Evolutionary conservation across 1,140 invertebrate species (phyloP), one percentile per base, ranked within the genome.

Genomic region (Coptotermes formosanus): DNA sequence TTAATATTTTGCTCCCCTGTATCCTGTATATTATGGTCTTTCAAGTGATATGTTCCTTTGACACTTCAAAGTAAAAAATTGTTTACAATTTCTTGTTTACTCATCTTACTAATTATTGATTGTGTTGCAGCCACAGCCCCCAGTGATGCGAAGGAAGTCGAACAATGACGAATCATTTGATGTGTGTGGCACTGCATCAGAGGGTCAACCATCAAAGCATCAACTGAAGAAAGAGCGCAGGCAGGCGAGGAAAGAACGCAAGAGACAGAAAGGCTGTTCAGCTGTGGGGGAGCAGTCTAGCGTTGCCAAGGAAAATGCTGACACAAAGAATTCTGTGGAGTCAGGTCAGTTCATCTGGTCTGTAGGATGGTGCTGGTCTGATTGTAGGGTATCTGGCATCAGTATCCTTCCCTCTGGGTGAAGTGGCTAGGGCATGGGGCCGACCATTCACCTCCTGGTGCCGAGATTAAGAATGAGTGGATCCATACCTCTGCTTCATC

Each of bases 161-260:
- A 88, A 89, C 86, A 92, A 92, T 88, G 89, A 92, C 85, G 89
- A 91, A 88, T 45, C 82, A 43, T 64, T 43, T 82, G 83, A 86
- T 55, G 64, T 85, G 19, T 64, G 45, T n/a, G 82, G 85, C 25
- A 83, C 82, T 52, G n/a, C 38, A 21, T n/a, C 69, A 44, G 69
- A 84, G 21, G 52, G 55, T n/a, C 81, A 82, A n/a, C 92, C 92
- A 12, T 94, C 94, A 4, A 96, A 95, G 89, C 91, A 94, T 88
- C 94, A 95, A 88, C 89, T 93, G 48, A 95, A 95, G 89, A 95
- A 95, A 89, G 94, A 95, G 88, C 92, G 93, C 88, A 92, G 93
- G 86, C 92, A 92, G 8, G 93, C 93, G n/a, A 93, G 92, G 87
- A 94, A 94, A 88, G 91, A 89, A 86, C 91, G 88, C 87, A 91